These are phyloP conservation scores for Amazona vittata DNA, from an alignment of 2,113 vertebrate species.

Conservation along the genomic window DNA sequence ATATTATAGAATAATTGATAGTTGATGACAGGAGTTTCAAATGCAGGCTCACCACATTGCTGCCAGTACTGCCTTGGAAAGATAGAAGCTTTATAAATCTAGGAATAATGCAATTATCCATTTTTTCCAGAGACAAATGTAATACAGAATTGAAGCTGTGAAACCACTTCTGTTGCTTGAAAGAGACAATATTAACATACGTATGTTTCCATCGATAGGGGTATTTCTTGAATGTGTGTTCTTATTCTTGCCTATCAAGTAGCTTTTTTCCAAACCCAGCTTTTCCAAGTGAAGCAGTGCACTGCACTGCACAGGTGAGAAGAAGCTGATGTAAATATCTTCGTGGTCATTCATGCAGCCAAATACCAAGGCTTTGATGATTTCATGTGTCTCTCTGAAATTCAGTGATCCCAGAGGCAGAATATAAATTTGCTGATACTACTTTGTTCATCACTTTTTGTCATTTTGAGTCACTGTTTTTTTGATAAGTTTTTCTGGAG, in stretches of 20 bases:
- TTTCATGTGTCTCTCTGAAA: not conserved
- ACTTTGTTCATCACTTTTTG: not conserved
- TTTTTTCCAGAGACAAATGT: constrained; percentile 34
- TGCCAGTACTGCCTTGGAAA: constrained; percentile 10
- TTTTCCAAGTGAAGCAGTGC: not conserved
- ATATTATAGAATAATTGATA: constrained; percentile 9
- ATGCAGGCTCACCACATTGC: not conserved
- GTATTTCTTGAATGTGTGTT: not conserved
- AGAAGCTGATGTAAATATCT: not conserved
- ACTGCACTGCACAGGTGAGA: not conserved
- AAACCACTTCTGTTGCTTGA: constrained; percentile 28
- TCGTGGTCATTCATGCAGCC: not conserved
- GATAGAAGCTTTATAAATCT: constrained; percentile 14
- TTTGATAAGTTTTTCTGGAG: not conserved
- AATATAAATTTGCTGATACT: not conserved
- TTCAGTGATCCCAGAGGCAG: not conserved
- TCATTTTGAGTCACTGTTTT: not conserved
- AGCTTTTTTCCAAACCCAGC: not conserved
- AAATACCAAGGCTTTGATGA: not conserved
- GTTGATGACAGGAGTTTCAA: not conserved
- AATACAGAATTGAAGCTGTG: not conserved
- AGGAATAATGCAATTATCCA: constrained; percentile 39
- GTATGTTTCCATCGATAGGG: not conserved
- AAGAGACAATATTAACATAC: not conserved
- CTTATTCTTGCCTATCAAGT: not conserved